These are phyloP conservation scores for Siniperca obscura DNA, from an alignment of 2,797 vertebrate species.

Conservation along the genomic window DNA sequence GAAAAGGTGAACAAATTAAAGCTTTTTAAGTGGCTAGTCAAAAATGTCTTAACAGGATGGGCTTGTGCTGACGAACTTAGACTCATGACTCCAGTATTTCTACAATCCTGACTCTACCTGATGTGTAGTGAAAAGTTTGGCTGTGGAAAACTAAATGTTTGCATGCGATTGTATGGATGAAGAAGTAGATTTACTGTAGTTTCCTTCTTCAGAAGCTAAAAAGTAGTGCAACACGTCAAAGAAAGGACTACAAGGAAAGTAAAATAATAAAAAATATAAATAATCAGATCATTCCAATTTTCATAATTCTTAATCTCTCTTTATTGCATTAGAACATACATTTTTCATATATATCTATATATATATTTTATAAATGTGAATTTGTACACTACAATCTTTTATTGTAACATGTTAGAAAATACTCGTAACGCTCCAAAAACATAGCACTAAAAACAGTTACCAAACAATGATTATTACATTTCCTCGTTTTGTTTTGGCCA, in stretches of 20 bases:
- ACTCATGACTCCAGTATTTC: too few relatives aligned
- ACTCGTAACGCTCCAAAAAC: conserved; percentile 87
- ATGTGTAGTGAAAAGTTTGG: background rate
- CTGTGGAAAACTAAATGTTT: background rate
- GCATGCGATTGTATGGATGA: background rate
- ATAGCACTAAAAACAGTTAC: conserved; percentile 89
- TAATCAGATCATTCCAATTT: background rate
- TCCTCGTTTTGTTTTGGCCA: conserved; percentile 81
- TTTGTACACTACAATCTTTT: conserved; percentile 92
- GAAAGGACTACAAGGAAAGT: background rate
- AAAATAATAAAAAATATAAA: background rate
- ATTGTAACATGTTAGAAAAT: conserved; percentile 91
- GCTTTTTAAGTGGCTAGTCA: too few relatives aligned
- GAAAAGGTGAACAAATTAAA: too few relatives aligned
- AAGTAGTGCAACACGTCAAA: background rate
- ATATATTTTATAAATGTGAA: conserved; percentile 89
- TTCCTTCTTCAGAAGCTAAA: background rate
- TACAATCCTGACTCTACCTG: background rate
- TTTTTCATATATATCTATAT: conserved; percentile 82
- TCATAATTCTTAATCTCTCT: conserved; percentile 81
- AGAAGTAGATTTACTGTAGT: background rate
- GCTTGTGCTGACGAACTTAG: too few relatives aligned
- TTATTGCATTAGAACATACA: conserved; percentile 92
- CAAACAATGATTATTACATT: conserved; percentile 86
- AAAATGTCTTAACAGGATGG: too few relatives aligned